Base-by-base conservation (phyloP, 2,888 invertebrate species). In the Idaea straminata region DNA sequence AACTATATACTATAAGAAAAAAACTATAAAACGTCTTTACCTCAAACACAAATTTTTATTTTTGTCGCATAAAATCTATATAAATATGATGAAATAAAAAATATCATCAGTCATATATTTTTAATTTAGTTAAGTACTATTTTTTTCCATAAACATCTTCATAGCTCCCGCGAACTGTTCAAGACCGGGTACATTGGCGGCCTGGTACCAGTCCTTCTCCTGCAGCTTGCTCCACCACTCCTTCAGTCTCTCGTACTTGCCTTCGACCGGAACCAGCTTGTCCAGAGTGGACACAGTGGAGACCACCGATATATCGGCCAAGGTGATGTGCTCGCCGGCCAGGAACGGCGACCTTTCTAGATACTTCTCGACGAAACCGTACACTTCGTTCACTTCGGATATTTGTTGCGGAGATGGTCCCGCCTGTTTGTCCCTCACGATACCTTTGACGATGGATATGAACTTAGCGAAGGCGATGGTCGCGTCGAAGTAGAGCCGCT, bases 281-380 rank as follows among this genome's bases (percentile, higher is more conserved):
- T 79, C 67, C 16, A 83, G 15, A 0, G 83, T 72, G 0, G 81
- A 80, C 0, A 85, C 63, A 3, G 75, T 77, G 2, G 83, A 72
- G 0, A 83, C 74, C 4, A 76, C 72, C 0, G 84, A 79, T 15
- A 86, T 66, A 67, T 86, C 85, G 35, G 86, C 86, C 4, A 84
- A 5, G 0, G 86, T 85, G 5, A 84, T 59, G 34, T 77, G 70
- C 25, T 82, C 73, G 5, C 73, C 70, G 5, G 81, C 83, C 13
- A 83, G 62, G 62, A 74, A 85, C 4, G 70, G 58, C 0, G 72
- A 77, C 34, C 64, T 72, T 63, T 81, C 73, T 5, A 84, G 77
- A 72, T 83, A 86, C 64, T 77, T 79, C 63, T 84, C 83, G 15
- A 81, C 60, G 61, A 78, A 72, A 3, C 76, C 77, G 67, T 86